phyloP scores from a whole-genome alignment of 1,140 invertebrate species.

The Lamellibrachia luymesi region DNA sequence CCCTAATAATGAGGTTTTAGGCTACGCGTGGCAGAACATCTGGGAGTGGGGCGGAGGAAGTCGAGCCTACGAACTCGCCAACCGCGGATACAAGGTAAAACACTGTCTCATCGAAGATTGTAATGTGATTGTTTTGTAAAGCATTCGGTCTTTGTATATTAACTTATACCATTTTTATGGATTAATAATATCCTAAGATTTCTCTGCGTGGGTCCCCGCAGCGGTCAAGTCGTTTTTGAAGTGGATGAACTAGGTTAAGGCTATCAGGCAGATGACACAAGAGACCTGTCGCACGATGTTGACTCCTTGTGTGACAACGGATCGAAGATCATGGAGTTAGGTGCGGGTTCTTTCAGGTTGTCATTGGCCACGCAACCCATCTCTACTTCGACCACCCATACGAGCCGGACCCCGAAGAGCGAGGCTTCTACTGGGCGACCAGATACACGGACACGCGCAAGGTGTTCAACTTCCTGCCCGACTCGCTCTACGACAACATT shows the following conservation, averaged over 20 bases:
- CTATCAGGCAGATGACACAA: not conserved
- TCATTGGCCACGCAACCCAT: conserved; percentile 46
- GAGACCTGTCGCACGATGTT: not conserved
- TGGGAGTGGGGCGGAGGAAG: conserved; percentile 43
- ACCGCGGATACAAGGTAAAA: conserved; percentile 47
- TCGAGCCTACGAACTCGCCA: conserved; percentile 44
- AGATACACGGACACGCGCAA: conserved; percentile 41
- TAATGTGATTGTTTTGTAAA: not conserved
- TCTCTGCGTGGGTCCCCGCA: too few relatives aligned
- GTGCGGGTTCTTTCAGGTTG: conserved; percentile 34
- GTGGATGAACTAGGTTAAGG: too few relatives aligned
- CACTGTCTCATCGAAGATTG: not conserved
- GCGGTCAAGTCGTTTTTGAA: too few relatives aligned
- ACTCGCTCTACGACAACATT: conserved; percentile 42
- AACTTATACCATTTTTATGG: conserved; percentile 1
- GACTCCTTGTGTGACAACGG: too few relatives aligned
- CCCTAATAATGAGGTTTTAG: conserved; percentile 31
- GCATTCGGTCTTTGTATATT: not conserved
- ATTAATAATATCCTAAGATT: not conserved
- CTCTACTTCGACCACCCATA: conserved; percentile 52
- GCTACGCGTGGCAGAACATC: conserved; percentile 47
- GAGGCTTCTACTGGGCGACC: conserved; percentile 49
- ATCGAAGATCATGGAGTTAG: too few relatives aligned
- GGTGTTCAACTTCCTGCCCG: conserved; percentile 43
- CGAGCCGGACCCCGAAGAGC: conserved; percentile 48